These are phyloP conservation scores for Pterostichus madidus DNA, from an alignment of 2,888 invertebrate genomes.

Conservation along the genomic window DNA sequence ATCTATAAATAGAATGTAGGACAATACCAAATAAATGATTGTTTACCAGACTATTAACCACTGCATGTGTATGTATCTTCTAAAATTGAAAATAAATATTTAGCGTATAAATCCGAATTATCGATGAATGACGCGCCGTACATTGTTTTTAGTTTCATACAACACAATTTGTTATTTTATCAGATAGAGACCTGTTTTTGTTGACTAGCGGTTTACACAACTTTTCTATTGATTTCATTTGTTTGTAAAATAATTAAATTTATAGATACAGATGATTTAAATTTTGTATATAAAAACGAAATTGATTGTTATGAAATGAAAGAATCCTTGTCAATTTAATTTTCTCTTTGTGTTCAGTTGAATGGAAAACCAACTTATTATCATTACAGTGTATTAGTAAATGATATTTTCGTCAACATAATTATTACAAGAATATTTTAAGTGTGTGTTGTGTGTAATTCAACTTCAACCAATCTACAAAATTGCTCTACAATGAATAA, in stretches of 20 bases:
- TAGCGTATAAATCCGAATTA: slow-evolving; percentile 33
- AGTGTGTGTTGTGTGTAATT: too few species aligned
- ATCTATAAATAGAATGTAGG: slow-evolving; percentile 19
- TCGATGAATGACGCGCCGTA: slow-evolving; percentile 16
- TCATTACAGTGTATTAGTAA: too few species aligned
- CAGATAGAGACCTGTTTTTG: slow-evolving; percentile 28
- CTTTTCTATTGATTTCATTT: slow-evolving; percentile 27
- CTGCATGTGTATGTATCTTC: slow-evolving; percentile 15
- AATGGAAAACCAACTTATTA: too few species aligned
- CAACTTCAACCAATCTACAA: too few species aligned
- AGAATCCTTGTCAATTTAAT: too few species aligned
- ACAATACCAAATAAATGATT: not conserved
- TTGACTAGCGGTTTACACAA: slow-evolving; percentile 19
- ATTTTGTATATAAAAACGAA: not conserved
- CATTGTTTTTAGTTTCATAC: slow-evolving; percentile 41
- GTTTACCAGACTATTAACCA: slow-evolving; percentile 11
- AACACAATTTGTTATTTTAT: slow-evolving; percentile 38
- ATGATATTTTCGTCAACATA: too few species aligned
- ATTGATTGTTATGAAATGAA: not conserved
- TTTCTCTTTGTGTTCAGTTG: too few species aligned
- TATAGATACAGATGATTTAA: slow-evolving; percentile 21
- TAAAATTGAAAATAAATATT: slow-evolving; percentile 55
- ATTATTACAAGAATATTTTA: too few species aligned
- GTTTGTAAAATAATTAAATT: slow-evolving; percentile 35
- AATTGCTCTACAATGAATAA: too few species aligned